Conservation (phyloP, 2,888 invertebrate genomes). For the Oxycera nigricornis region DNA sequence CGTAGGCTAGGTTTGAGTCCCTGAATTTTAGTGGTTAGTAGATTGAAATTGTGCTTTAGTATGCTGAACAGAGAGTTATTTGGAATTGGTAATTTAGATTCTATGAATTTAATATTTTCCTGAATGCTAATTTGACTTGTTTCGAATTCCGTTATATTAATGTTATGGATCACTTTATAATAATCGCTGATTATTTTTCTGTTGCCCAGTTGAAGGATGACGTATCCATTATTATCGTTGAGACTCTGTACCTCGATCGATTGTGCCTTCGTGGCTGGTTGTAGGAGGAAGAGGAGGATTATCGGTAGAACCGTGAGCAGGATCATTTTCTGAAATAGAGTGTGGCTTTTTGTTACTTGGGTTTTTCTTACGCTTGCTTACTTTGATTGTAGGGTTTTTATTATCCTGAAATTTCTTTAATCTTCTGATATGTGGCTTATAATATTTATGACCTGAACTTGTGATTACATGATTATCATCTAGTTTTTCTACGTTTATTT, state of each 20-base stretch:
- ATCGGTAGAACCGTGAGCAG: background rate
- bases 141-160: background rate
- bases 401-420: background rate
- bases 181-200: background rate
- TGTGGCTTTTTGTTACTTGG: background rate
- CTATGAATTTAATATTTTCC: background rate
- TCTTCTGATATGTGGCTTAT: conserved; percentile 5
- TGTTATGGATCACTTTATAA: background rate
- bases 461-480: background rate
- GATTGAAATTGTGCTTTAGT: background rate
- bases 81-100: background rate
- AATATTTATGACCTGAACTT: background rate
- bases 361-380: background rate
- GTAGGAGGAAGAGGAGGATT: background rate
- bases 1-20: background rate
- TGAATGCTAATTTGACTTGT: background rate
- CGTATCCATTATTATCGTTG: background rate
- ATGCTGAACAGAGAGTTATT: background rate
- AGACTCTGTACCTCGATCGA: background rate
- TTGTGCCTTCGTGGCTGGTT: background rate
- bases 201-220: background rate
- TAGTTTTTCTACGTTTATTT: background rate
- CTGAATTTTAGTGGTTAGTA: background rate
- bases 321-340: background rate
- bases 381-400: conserved; percentile 1